Evolutionary conservation across 2,888 invertebrate genomes (phyloP).

Genomic region (Troides aeacus): DNA sequence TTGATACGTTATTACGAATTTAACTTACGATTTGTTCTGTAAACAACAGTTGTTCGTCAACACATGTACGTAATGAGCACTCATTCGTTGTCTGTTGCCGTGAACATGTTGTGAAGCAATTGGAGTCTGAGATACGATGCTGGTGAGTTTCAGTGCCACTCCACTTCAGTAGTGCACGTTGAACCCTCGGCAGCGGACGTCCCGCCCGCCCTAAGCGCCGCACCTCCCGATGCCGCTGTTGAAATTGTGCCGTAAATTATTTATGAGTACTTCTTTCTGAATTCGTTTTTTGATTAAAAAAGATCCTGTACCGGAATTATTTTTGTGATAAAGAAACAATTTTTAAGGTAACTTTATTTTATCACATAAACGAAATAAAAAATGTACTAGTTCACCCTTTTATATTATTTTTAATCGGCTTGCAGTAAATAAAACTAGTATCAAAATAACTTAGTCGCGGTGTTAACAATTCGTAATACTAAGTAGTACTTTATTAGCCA

Average conservation of each 20-base stretch:
- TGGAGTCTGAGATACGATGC: slow-evolving; percentile 18
- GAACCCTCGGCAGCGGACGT: slow-evolving; percentile 48
- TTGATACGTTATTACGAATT: neutral
- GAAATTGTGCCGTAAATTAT: slow-evolving; percentile 27
- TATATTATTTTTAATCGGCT: too few relatives aligned
- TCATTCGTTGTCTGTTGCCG: slow-evolving; percentile 25
- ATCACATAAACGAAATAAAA: too few relatives aligned
- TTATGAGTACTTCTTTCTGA: slow-evolving; percentile 26
- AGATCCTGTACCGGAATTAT: neutral
- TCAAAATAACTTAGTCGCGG: too few relatives aligned
- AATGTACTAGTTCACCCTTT: neutral
- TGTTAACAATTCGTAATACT: too few relatives aligned
- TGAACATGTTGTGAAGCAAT: slow-evolving; percentile 35
- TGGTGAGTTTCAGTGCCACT: slow-evolving; percentile 33
- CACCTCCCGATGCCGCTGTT: slow-evolving; percentile 27
- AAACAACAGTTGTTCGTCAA: slow-evolving; percentile 1
- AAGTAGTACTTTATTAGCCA: too few relatives aligned
- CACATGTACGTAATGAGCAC: slow-evolving; percentile 23
- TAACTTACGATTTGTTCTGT: slow-evolving; percentile 1
- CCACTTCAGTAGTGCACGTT: slow-evolving; percentile 46
- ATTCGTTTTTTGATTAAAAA: slow-evolving; percentile 25
- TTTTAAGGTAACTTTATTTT: slow-evolving; percentile 18
- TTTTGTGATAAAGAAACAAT: neutral
- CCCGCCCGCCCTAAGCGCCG: slow-evolving; percentile 54
- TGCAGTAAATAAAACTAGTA: too few relatives aligned